A percentile compares a stretch with the other conserved stretches of the same genome.
phyloP scores from a whole-genome alignment of 2,888 invertebrate species.

The Hanleya hanleyi region DNA sequence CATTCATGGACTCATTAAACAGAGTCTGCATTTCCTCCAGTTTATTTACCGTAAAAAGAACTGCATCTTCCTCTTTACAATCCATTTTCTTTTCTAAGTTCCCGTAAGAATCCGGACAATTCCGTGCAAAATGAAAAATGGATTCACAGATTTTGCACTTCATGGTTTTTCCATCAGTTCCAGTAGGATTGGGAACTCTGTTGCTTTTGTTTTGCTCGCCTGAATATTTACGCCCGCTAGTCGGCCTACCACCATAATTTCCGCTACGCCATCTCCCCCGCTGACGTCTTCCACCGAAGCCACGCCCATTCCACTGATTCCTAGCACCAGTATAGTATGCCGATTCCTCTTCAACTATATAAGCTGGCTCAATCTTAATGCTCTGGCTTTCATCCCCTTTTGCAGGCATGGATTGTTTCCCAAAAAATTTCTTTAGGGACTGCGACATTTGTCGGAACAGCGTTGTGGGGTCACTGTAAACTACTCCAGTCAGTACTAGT shows the following conservation, averaged over 20 bases:
- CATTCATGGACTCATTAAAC: conserved; percentile 8
- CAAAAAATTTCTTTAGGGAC: conserved; percentile 4
- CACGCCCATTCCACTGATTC: no score
- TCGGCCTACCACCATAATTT: no score
- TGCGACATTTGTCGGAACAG: neutral
- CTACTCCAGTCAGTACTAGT: conserved; percentile 7
- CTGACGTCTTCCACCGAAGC: no score
- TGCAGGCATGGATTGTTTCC: neutral
- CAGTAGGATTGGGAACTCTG: no score
- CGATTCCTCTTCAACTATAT: no score
- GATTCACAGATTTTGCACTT: conserved; percentile 8
- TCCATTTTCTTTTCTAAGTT: neutral
- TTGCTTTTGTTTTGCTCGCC: no score
- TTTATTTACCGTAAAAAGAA: neutral
- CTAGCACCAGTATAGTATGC: no score
- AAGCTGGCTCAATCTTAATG: no score
- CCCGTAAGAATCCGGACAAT: neutral
- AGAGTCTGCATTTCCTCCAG: neutral
- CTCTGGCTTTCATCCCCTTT: no score
- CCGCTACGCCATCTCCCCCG: no score
- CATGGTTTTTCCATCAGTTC: neutral
- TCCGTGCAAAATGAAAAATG: conserved; percentile 6
- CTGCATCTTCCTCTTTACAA: neutral
- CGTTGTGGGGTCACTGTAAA: neutral
- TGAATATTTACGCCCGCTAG: no score